These are phyloP conservation scores for Cettia cetti DNA, from an alignment of 2,113 vertebrate genomes.

Conservation along the genomic window DNA sequence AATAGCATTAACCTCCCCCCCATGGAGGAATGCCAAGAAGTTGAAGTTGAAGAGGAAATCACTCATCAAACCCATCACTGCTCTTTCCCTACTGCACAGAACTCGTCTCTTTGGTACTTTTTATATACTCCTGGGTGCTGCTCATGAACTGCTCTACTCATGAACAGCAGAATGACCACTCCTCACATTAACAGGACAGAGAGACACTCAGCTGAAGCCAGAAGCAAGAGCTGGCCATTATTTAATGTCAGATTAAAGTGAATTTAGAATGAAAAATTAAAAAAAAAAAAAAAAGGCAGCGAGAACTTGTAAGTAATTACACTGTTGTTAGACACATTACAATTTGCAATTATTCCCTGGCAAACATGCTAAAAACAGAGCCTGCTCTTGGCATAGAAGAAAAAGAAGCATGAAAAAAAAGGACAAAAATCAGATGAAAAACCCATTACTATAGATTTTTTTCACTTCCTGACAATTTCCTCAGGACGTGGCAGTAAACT, in stretches of 20 bases:
- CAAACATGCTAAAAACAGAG: background rate
- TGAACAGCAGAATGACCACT: background rate
- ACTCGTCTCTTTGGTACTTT: rapidly evolving
- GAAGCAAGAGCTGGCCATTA: background rate
- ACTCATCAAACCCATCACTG: background rate
- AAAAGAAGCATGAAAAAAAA: background rate
- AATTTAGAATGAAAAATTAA: conserved; percentile 19
- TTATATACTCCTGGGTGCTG: background rate
- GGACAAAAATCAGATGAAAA: conserved; percentile 3
- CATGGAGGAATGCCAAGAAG: background rate
- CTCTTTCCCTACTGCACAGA: background rate
- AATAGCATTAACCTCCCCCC: background rate
- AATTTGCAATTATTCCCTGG: conserved; percentile 13
- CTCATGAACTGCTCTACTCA: background rate
- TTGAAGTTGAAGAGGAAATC: background rate
- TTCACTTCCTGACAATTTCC: background rate
- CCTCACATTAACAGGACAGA: background rate
- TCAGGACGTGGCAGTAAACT: background rate
- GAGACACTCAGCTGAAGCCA: background rate
- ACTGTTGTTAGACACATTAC: background rate
- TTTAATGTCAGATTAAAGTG: background rate
- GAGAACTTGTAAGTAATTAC: conserved; percentile 1
- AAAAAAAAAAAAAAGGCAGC: background rate
- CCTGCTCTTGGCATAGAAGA: background rate
- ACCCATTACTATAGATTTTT: background rate